Percentiles rank a stretch among this genome's conserved stretches.
Conservation (phyloP, 2,888 invertebrate genomes). For the Orthonychiurus folsomi region DNA sequence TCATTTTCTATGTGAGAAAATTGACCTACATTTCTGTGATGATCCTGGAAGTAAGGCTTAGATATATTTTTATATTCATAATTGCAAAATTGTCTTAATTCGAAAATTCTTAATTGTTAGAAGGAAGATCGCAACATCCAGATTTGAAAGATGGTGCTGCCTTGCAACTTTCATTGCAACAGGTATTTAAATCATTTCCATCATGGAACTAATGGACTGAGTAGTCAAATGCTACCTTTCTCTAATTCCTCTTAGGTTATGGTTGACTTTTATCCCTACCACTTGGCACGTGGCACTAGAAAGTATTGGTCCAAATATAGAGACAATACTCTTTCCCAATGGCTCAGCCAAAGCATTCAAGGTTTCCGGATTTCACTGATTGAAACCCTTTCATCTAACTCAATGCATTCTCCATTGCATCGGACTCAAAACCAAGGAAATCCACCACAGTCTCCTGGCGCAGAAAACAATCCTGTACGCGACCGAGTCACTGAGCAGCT, state of each 20-base stretch:
- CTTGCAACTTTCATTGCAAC: slow-evolving; percentile 77
- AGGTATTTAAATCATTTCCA: slow-evolving; percentile 43
- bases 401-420: slow-evolving; percentile 26
- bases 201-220: neutral
- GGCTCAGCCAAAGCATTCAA: slow-evolving; percentile 76
- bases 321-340: slow-evolving; percentile 72
- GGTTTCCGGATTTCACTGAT: slow-evolving; percentile 69
- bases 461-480: slow-evolving; percentile 19
- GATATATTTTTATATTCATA: slow-evolving; percentile 9
- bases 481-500: slow-evolving; percentile 50
- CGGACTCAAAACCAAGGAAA: slow-evolving; percentile 19
- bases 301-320: slow-evolving; percentile 80
- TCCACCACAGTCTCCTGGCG: slow-evolving; percentile 1
- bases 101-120: slow-evolving; percentile 47
- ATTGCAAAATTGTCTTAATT: neutral
- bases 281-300: slow-evolving; percentile 77
- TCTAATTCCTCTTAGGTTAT: slow-evolving; percentile 52
- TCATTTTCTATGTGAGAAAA: slow-evolving; percentile 83
- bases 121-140: slow-evolving; percentile 74
- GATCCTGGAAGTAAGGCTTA: slow-evolving; percentile 69
- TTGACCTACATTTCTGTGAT: slow-evolving; percentile 93
- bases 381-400: slow-evolving; percentile 49
- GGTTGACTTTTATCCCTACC: slow-evolving; percentile 92
- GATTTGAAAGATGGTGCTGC: slow-evolving; percentile 82
- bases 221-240: neutral